These are phyloP conservation scores for Limnephilus marmoratus DNA, from an alignment of 2,888 invertebrate genomes.

Conservation along the genomic window DNA sequence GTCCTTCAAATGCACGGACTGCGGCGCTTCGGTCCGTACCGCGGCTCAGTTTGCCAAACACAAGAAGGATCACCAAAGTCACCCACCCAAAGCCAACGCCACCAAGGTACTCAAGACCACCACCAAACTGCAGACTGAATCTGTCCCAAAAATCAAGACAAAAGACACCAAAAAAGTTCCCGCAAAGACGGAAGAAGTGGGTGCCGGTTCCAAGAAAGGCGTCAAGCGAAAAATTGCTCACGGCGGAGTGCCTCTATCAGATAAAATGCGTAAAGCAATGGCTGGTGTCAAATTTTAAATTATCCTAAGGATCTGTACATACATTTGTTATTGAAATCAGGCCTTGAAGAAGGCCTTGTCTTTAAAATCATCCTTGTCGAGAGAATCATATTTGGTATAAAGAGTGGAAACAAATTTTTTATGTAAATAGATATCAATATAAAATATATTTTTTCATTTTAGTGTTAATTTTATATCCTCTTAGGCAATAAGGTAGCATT, in stretches of 20 bases:
- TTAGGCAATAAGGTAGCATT: conserved; percentile 22
- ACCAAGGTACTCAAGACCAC: neutral
- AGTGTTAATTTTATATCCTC: conserved; percentile 37
- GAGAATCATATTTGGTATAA: neutral
- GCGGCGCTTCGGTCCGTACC: conserved; percentile 61
- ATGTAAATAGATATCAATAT: conserved; percentile 32
- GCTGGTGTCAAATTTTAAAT: conserved; percentile 63
- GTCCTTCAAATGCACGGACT: conserved; percentile 61
- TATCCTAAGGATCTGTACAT: conserved; percentile 24
- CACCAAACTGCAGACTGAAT: conserved; percentile 7
- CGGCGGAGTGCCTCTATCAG: conserved; percentile 73
- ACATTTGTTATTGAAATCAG: neutral
- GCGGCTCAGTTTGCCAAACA: conserved; percentile 61
- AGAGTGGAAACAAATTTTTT: conserved; percentile 19
- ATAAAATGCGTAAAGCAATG: conserved; percentile 71
- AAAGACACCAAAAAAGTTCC: conserved; percentile 24
- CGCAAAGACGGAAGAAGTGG: conserved; percentile 3
- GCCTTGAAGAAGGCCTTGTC: conserved; percentile 11
- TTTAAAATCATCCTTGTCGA: neutral
- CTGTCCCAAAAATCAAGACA: neutral
- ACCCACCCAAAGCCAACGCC: neutral
- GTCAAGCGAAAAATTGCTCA: conserved; percentile 68
- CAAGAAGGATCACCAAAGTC: conserved; percentile 55
- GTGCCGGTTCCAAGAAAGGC: conserved; percentile 45
- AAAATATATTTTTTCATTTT: conserved; percentile 44